phyloP scores from a whole-genome alignment of 2,113 vertebrate genomes.

The Lophius piscatorius region DNA sequence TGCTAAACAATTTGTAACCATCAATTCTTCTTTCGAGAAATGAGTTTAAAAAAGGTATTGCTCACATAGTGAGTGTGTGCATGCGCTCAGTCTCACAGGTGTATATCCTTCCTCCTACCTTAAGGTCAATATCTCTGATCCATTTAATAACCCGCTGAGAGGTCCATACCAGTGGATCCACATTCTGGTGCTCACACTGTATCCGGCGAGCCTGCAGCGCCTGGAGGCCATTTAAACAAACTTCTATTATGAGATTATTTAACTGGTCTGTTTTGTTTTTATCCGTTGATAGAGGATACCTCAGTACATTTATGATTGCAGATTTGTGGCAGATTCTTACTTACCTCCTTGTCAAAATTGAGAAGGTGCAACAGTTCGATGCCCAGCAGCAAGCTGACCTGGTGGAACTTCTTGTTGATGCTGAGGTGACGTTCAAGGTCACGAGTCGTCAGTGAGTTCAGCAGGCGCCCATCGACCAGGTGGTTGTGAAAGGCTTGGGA shows the following conservation, averaged over 20 bases:
- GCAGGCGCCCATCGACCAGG: conserved; percentile 86
- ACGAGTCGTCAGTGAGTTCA: conserved; percentile 83
- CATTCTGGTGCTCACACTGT: conserved; percentile 85
- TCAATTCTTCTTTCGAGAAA: no score
- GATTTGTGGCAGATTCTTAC: conserved; percentile 1
- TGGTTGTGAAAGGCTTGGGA: conserved; percentile 89
- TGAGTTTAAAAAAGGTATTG: no score
- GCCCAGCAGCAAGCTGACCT: conserved; percentile 87
- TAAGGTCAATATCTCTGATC: conserved; percentile 87
- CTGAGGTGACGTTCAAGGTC: conserved; percentile 87
- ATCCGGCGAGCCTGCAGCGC: conserved; percentile 82
- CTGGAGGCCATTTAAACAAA: conserved; percentile 59
- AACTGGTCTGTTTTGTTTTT: background rate
- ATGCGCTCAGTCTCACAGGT: no score
- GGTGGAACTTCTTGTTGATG: conserved; percentile 87
- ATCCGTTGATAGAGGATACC: no score
- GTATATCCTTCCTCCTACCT: conserved; percentile 82
- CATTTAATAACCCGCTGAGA: conserved; percentile 87
- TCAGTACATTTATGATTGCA: no score
- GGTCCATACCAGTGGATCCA: conserved; percentile 87
- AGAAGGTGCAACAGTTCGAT: conserved; percentile 87
- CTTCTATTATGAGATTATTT: background rate
- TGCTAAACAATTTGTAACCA: no score
- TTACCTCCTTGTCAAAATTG: conserved; percentile 87
- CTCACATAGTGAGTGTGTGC: no score